phyloP scores from a whole-genome alignment of 2,797 vertebrate genomes.

The Oreortyx pictus region DNA sequence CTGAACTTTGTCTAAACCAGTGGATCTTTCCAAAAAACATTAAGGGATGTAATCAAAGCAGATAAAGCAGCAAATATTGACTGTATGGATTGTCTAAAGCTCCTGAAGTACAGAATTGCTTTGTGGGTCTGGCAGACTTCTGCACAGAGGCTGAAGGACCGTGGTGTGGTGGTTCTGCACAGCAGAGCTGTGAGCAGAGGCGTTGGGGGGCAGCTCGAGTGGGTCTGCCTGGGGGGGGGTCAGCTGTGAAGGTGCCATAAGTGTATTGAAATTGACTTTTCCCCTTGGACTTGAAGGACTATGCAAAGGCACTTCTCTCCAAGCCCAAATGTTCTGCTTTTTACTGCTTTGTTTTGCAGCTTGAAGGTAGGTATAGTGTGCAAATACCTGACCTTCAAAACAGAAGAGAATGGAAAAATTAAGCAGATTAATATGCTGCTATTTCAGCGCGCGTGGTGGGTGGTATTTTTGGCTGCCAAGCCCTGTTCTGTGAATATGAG shows the following conservation, averaged over 20 bases:
- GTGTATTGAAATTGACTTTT: background rate
- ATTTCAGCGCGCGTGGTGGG: background rate
- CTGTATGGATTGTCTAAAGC: background rate
- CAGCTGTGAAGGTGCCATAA: background rate
- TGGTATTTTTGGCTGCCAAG: constrained; percentile 57
- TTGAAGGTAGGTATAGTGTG: background rate
- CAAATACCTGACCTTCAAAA: background rate
- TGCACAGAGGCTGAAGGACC: background rate
- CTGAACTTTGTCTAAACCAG: background rate
- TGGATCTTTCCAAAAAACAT: background rate
- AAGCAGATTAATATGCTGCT: background rate
- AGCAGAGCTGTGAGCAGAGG: no score
- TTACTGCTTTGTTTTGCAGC: background rate
- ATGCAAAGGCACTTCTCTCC: constrained; percentile 2
- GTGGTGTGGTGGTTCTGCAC: rapidly evolving
- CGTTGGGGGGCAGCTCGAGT: no score
- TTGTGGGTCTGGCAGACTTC: background rate
- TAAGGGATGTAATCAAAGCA: background rate
- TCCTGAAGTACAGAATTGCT: background rate
- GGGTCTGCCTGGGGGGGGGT: background rate
- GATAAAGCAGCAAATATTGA: background rate
- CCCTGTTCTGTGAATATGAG: constrained; percentile 9
- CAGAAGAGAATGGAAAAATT: background rate
- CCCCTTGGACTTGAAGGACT: constrained; percentile 9
- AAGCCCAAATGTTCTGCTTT: background rate